A percentile compares a stretch with the other conserved stretches of the same genome.
phyloP scores from a whole-genome alignment of 2,113 vertebrate species.

The Scytalopus superciliaris region DNA sequence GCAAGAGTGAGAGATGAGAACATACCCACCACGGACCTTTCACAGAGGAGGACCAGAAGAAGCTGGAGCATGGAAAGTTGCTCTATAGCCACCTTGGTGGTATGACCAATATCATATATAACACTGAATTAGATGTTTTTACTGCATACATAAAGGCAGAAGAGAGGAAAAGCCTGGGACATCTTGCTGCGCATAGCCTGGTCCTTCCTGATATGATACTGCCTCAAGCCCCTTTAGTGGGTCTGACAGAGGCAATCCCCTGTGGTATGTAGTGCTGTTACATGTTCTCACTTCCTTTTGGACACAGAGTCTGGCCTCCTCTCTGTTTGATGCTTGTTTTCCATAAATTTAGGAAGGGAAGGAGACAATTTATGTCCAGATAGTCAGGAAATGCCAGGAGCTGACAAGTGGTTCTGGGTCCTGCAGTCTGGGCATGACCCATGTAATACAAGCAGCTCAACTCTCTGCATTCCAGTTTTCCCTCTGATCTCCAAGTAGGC shows the following conservation, averaged over 20 bases:
- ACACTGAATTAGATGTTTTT: background rate
- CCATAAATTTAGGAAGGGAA: background rate
- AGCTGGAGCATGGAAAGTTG: background rate
- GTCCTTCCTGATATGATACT: background rate
- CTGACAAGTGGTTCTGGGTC: background rate
- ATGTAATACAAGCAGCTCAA: background rate
- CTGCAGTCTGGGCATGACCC: fast-evolving
- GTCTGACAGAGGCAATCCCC: background rate
- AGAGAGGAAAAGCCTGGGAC: background rate
- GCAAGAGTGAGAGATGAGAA: background rate
- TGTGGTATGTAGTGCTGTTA: background rate
- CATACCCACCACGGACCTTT: background rate
- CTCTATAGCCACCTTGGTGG: background rate
- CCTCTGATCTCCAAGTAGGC: background rate
- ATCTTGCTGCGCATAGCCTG: background rate
- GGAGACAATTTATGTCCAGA: background rate
- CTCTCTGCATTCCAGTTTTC: background rate
- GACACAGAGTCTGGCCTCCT: background rate
- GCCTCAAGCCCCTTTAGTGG: background rate
- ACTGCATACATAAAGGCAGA: background rate
- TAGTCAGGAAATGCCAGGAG: background rate
- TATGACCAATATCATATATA: background rate
- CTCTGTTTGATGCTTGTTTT: background rate
- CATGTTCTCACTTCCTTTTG: background rate
- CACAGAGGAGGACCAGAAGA: background rate